Conservation (phyloP, 2,888 invertebrate species). For the Lypha dubia region DNA sequence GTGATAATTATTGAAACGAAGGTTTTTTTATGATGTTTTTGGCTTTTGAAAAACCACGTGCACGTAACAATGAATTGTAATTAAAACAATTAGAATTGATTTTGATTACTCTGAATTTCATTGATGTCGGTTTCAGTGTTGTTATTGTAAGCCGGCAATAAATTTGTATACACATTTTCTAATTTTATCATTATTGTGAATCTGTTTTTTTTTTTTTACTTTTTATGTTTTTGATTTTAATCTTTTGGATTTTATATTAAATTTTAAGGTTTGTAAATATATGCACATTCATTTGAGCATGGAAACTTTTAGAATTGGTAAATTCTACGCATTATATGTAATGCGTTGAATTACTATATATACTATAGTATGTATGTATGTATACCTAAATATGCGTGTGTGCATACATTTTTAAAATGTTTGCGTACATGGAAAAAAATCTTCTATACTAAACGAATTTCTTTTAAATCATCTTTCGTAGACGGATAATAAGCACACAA, state of each 20-base stretch:
- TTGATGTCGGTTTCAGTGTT: conserved; percentile 2
- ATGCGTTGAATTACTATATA: too few relatives aligned
- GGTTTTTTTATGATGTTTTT: conserved; percentile 35
- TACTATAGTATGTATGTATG: too few relatives aligned
- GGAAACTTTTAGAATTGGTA: too few relatives aligned
- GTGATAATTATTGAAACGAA: conserved; percentile 38
- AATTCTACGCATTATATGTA: too few relatives aligned
- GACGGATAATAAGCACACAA: too few relatives aligned
- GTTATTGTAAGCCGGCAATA: neutral
- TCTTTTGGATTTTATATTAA: too few relatives aligned
- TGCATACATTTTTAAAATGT: too few relatives aligned
- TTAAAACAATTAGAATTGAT: conserved; percentile 50
- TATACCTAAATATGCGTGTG: conserved; percentile 4
- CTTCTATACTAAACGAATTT: too few relatives aligned
- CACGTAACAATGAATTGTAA: conserved; percentile 52
- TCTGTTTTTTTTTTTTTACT: neutral
- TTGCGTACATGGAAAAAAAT: too few relatives aligned
- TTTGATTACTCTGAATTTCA: conserved; percentile 27
- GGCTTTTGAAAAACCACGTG: conserved; percentile 46
- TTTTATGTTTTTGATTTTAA: neutral
- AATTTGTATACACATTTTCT: neutral
- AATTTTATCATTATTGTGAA: neutral
- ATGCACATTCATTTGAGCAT: too few relatives aligned
- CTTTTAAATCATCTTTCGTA: too few relatives aligned
- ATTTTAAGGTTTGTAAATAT: too few relatives aligned